Conservation (phyloP, 2,888 invertebrate genomes). For the Microlaimidae sp. region DNA sequence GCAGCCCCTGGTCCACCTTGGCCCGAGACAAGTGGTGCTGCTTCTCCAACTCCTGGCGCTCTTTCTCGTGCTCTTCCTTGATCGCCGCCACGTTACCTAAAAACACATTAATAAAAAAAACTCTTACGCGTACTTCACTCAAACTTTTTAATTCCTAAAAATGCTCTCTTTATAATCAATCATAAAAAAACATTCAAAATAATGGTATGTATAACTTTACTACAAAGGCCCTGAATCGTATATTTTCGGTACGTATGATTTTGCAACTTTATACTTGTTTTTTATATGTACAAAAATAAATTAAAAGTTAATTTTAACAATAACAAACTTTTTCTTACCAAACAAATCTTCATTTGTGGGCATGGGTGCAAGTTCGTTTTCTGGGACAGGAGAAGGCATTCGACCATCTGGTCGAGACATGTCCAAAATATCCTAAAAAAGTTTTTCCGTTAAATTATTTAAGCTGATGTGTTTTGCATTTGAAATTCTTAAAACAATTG, state of each 20-base stretch:
- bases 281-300: too few species aligned
- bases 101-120: conserved; percentile 4
- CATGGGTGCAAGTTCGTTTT: conserved; percentile 39
- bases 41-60: conserved; percentile 33
- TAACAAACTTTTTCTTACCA: too few species aligned
- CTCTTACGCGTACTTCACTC: too few species aligned
- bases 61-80: conserved; percentile 34
- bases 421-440: conserved; percentile 24
- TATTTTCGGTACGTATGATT: too few species aligned
- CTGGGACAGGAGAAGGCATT: conserved; percentile 29
- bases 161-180: not conserved
- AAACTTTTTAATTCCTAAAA: conserved; percentile 9
- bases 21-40: conserved; percentile 37
- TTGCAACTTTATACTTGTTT: too few species aligned
- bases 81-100: conserved; percentile 37
- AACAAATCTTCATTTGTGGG: conserved; percentile 41
- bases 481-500: not conserved
- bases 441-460: too few species aligned
- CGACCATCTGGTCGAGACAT: conserved; percentile 25
- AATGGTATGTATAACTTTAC: too few species aligned
- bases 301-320: too few species aligned
- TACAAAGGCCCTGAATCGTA: too few species aligned
- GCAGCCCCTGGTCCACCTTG: conserved; percentile 36
- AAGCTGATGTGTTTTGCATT: too few species aligned
- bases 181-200: too few species aligned